A percentile compares a stretch with the other conserved stretches of the same genome.
phyloP scores from a whole-genome alignment of 2,888 invertebrate species.

The Yponomeuta malinellus region DNA sequence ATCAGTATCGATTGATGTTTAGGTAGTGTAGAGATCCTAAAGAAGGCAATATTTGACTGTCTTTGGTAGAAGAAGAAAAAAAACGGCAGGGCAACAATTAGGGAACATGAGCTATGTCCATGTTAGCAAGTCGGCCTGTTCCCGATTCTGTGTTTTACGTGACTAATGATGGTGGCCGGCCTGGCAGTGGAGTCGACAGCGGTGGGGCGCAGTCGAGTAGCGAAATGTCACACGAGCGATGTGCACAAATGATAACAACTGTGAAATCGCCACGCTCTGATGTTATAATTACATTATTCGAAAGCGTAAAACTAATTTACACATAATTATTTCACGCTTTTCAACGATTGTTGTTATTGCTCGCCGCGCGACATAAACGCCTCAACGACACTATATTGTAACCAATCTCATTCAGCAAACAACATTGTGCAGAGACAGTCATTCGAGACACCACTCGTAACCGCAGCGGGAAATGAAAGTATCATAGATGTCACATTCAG shows the following conservation, averaged over 20 bases:
- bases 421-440: background rate
- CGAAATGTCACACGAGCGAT: constrained; percentile 1
- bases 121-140: too few species aligned
- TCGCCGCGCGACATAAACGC: background rate
- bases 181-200: background rate
- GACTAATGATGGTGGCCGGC: background rate
- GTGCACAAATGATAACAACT: background rate
- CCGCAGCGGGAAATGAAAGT: background rate
- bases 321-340: constrained; percentile 14
- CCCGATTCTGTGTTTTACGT: too few species aligned
- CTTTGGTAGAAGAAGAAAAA: too few species aligned
- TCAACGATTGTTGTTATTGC: constrained; percentile 12
- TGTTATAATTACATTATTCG: constrained; percentile 11
- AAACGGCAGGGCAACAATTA: too few species aligned
- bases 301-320: constrained; percentile 11
- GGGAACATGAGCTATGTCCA: too few species aligned
- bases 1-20: too few species aligned
- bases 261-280: constrained; percentile 6
- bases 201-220: background rate
- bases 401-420: background rate
- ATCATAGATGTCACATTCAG: background rate
- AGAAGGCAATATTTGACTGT: too few species aligned
- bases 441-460: constrained; percentile 1
- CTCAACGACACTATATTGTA: background rate
- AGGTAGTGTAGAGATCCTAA: too few species aligned